Percentiles rank a stretch among this genome's conserved stretches.
Evolutionary conservation across 2,797 vertebrate genomes (phyloP).

Genomic region (Bradypodion pumilum): DNA sequence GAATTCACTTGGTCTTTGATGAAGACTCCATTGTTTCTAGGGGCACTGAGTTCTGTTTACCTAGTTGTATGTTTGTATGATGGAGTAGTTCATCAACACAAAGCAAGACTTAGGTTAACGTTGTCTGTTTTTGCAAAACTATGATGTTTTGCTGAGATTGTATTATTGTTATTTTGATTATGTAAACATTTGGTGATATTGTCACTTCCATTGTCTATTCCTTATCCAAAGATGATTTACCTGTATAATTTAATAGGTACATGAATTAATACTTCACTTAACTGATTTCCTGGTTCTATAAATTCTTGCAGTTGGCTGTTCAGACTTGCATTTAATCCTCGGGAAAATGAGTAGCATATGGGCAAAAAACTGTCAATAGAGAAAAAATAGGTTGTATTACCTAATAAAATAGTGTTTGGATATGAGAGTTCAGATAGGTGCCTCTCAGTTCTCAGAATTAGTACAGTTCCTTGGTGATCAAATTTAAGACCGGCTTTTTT

Average conservation of each 20-base stretch:
- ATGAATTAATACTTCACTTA: conserved; percentile 47
- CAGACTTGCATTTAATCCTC: background rate
- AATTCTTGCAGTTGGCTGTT: conserved; percentile 36
- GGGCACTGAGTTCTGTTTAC: background rate
- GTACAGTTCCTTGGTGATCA: background rate
- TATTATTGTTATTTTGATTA: conserved; percentile 9
- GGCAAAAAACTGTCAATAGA: background rate
- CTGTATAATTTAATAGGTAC: conserved; percentile 4
- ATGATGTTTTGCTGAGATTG: conserved; percentile 42
- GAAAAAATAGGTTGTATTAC: background rate
- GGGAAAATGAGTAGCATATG: background rate
- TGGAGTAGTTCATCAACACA: conserved; percentile 50
- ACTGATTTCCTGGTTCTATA: background rate
- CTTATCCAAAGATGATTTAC: conserved; percentile 44
- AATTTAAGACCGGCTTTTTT: no score
- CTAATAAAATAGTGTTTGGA: background rate
- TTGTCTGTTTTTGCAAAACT: conserved; percentile 25
- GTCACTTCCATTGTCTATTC: conserved; percentile 44
- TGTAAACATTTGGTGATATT: conserved; percentile 45
- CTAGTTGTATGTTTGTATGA: conserved; percentile 41
- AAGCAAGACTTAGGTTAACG: conserved; percentile 33
- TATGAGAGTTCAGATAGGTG: background rate
- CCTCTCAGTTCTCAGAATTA: background rate
- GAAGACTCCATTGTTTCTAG: conserved; percentile 6
- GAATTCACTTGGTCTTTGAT: background rate